These are phyloP conservation scores for Stomatorhinus ivindoensis DNA, from an alignment of 2,113 vertebrate genomes.

Conservation along the genomic window DNA sequence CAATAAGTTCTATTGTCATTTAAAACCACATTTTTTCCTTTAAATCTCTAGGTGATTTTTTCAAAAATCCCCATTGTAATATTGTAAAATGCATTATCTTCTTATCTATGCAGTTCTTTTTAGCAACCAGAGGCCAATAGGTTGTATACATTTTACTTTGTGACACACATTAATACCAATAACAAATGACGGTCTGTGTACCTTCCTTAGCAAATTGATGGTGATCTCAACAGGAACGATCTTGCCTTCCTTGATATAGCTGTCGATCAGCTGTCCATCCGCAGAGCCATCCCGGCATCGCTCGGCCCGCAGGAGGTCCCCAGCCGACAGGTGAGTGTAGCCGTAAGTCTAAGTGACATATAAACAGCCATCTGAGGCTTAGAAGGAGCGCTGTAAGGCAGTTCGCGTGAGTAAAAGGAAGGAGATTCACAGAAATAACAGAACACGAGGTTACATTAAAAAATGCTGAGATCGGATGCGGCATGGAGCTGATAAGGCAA, in stretches of 20 bases:
- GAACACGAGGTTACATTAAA: not conserved
- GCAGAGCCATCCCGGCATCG: slow-evolving; percentile 76
- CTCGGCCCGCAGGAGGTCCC: slow-evolving; percentile 88
- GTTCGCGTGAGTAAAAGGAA: not conserved
- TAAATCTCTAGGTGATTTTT: not conserved
- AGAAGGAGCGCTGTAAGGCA: not conserved
- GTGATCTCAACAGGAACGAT: slow-evolving; percentile 96
- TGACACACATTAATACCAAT: not conserved
- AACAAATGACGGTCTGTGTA: slow-evolving; percentile 35
- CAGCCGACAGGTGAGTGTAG: slow-evolving; percentile 91
- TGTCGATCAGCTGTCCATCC: slow-evolving; percentile 83
- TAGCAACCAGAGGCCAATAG: not conserved
- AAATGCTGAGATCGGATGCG: not conserved
- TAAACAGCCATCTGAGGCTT: not conserved
- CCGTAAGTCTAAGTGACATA: slow-evolving; percentile 67
- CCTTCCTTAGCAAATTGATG: slow-evolving; percentile 84
- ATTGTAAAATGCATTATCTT: not conserved
- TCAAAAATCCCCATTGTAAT: not conserved
- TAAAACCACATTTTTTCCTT: not conserved
- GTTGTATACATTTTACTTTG: not conserved
- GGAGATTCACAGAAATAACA: not conserved
- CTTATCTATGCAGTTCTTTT: not conserved
- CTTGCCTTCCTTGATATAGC: slow-evolving; percentile 84
- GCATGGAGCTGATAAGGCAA: not conserved
- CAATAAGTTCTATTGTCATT: not conserved